A percentile compares a stretch with the other conserved stretches of the same genome.
These are phyloP conservation scores for Edolisoma coerulescens DNA, from an alignment of 2,113 vertebrate species.

Conservation along the genomic window DNA sequence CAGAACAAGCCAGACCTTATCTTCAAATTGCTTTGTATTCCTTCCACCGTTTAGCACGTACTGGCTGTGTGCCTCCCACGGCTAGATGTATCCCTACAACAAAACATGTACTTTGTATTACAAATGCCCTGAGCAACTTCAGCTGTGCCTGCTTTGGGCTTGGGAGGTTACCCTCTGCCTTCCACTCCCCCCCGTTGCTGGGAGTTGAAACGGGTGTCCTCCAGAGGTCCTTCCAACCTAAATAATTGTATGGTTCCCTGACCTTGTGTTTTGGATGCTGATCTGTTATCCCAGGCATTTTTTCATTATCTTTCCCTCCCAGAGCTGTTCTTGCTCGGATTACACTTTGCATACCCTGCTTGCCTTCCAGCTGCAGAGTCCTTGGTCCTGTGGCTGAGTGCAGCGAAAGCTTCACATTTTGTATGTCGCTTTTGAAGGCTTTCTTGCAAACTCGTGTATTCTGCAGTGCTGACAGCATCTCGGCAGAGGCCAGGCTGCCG, in stretches of 20 bases:
- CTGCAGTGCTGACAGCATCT: not conserved
- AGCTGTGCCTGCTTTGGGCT: not conserved
- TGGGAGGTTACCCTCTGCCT: not conserved
- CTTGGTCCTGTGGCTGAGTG: not conserved
- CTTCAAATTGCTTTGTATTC: not conserved
- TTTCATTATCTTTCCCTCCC: not conserved
- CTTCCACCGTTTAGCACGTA: not conserved
- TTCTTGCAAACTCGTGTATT: not conserved
- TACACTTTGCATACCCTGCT: not conserved
- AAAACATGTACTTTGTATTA: not conserved
- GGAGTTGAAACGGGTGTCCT: not conserved
- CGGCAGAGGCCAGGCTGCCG: not conserved
- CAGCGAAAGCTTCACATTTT: not conserved
- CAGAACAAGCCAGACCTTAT: not conserved
- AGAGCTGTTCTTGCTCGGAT: not conserved
- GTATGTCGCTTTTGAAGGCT: not conserved
- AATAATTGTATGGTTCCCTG: not conserved
- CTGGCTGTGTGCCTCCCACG: not conserved
- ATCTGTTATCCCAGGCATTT: not conserved
- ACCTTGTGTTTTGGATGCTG: not conserved
- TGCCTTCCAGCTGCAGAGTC: not conserved
- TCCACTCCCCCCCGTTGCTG: not conserved
- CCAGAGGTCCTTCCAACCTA: conserved; percentile 54
- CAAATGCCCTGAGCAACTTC: not conserved
- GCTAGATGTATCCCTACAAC: not conserved